Base-by-base conservation (phyloP, 2,113 vertebrate species). In the Scomber colias region DNA sequence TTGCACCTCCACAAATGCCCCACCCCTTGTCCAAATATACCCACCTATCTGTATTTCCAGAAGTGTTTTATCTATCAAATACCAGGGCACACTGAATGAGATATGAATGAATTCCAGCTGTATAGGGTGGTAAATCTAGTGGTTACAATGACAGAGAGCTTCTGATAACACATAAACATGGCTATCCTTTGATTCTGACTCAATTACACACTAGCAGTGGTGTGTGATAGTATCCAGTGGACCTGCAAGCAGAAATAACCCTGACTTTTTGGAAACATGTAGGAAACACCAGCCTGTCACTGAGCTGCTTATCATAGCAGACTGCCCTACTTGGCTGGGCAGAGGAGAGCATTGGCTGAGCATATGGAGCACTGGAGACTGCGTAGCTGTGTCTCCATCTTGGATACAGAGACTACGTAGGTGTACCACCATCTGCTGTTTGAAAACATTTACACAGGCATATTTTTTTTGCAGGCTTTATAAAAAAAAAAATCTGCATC, bases 391-490 rank as follows among this genome's bases (percentile, higher is more conserved):
- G 76, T 63, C 81, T 68, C 93, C 92, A 92, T 92, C 85, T 89
- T 89, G 78, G 71, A 24, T 64, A 46, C 84, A 71, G 81, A 79
- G 57, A 88, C 82, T 71, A 90, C 62, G 90, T 91, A 89, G 91
- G 88, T 90, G 88, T 82, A 86, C 61, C 87, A 88, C 88, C 89
- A 92, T 93, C 92, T 91, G 90, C 88, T 88, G 89, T 88, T 73
- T 82, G 75, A 87, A 88, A 83, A 83, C 81, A 86, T 82, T 78
- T 83, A 87, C 77, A 87, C 72, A 63, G 44, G 31, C 40, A 24
- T 14, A 27, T 62, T 70, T 71, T 56, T 74, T 21, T 60, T 57
- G 75, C 65, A 15, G 35, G 50, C 19, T 75, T 56, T 55, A 67
- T 77, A 16, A 24, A 64, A 65, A 27, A 27, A 27, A 27, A 27